Evolutionary conservation across 2,113 vertebrate species (phyloP).

Genomic region (Halcyon malimbica): DNA sequence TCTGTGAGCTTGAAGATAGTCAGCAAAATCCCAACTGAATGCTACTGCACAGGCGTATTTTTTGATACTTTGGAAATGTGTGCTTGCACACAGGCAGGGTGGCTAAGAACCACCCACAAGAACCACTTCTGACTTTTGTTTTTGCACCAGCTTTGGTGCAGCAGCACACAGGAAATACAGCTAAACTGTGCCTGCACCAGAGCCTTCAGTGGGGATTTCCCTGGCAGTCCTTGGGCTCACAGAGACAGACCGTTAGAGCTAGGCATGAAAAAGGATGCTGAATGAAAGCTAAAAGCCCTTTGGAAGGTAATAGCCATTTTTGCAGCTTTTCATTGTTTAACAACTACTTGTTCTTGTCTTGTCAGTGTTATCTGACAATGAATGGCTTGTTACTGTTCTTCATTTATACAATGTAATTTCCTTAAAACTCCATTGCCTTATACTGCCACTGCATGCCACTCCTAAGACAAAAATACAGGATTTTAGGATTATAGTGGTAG

Average conservation of each 20-base stretch:
- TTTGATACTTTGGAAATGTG: neutral
- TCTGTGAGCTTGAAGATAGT: neutral
- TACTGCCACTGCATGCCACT: neutral
- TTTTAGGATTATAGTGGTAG: neutral
- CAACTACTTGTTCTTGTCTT: neutral
- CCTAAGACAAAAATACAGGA: neutral
- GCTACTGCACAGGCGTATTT: neutral
- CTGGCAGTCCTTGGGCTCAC: neutral
- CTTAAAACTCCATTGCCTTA: neutral
- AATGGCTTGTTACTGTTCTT: neutral
- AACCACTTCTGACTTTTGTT: neutral
- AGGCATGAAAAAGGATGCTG: neutral
- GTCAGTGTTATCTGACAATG: neutral
- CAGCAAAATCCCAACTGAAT: neutral
- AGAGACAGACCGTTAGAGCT: neutral
- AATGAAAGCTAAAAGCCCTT: neutral
- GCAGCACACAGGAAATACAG: accelerated
- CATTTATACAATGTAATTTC: neutral
- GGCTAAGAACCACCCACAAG: neutral
- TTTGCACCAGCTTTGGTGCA: neutral
- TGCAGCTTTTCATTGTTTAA: neutral
- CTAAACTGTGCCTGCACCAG: neutral
- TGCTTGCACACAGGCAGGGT: neutral
- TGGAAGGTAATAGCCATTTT: neutral
- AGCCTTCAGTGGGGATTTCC: neutral